A percentile compares a stretch with the other conserved stretches of the same genome.
These are phyloP conservation scores for Poecilia wingei DNA, from an alignment of 2,797 vertebrate species.

Conservation along the genomic window DNA sequence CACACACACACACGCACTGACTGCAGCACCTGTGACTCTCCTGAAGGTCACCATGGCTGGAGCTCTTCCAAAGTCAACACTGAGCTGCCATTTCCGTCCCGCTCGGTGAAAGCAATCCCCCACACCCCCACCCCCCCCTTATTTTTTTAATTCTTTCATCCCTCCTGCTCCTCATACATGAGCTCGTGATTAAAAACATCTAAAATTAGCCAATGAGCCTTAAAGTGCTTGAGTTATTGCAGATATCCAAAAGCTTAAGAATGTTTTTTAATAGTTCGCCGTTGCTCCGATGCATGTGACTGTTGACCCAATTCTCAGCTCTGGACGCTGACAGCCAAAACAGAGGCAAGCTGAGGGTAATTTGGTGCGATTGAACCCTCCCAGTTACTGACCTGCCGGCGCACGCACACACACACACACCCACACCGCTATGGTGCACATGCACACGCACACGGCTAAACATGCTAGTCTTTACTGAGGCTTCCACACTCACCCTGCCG, in stretches of 20 bases:
- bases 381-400: constrained; percentile 11
- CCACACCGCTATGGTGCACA: not conserved
- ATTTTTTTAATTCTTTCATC: not conserved
- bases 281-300: constrained; percentile 53
- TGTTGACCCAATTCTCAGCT: constrained; percentile 73
- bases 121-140: not conserved
- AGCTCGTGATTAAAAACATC: constrained; percentile 11
- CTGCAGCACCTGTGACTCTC: constrained; percentile 56
- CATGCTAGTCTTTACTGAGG: constrained; percentile 33
- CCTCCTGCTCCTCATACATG: not conserved
- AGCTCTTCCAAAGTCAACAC: constrained; percentile 60
- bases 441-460: not conserved
- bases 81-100: constrained; percentile 32
- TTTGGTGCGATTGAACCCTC: constrained; percentile 42
- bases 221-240: not conserved
- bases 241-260: not conserved
- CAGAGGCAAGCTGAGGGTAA: constrained; percentile 55
- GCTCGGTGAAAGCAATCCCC: not conserved
- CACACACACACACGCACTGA: not conserved
- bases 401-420: not conserved
- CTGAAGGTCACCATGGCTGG: constrained; percentile 57
- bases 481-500: constrained; percentile 39
- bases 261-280: constrained; percentile 16
- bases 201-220: not conserved
- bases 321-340: constrained; percentile 74